These are phyloP conservation scores for Bombylius discolor DNA, from an alignment of 2,888 invertebrate genomes.

Conservation along the genomic window DNA sequence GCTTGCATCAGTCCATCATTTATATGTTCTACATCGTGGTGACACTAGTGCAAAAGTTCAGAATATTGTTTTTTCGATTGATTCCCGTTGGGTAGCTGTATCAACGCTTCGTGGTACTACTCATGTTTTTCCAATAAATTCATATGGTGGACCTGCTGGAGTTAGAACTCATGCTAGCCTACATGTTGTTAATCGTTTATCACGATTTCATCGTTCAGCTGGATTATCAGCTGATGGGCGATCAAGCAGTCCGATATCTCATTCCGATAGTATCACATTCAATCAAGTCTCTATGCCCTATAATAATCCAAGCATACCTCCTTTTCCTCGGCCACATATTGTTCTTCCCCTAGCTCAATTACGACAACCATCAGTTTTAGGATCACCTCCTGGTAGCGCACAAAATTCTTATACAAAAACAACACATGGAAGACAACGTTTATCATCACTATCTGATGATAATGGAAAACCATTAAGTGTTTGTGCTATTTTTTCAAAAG, in stretches of 20 bases:
- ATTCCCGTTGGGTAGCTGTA: conserved; percentile 93
- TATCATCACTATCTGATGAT: conserved; percentile 58
- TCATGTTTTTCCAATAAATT: conserved; percentile 92
- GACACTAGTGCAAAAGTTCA: conserved; percentile 93
- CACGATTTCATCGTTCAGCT: conserved; percentile 91
- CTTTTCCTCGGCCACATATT: conserved; percentile 75
- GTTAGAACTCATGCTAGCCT: conserved; percentile 90
- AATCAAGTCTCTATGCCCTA: conserved; percentile 44
- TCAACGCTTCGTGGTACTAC: conserved; percentile 93
- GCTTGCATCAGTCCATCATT: conserved; percentile 81
- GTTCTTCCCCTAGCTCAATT: conserved; percentile 76
- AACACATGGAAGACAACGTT: conserved; percentile 47
- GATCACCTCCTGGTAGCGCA: conserved; percentile 28
- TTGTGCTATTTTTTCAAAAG: conserved; percentile 63
- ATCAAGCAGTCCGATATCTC: conserved; percentile 52
- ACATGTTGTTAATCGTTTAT: conserved; percentile 85
- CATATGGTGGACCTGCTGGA: conserved; percentile 86
- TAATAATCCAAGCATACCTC: conserved; percentile 81
- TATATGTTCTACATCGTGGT: conserved; percentile 88
- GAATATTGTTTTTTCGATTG: conserved; percentile 82
- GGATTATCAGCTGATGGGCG: conserved; percentile 64
- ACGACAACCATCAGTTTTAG: conserved; percentile 47
- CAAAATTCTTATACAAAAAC: conserved; percentile 14
- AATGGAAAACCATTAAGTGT: conserved; percentile 59
- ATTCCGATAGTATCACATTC: conserved; percentile 35